Evolutionary conservation across 2,888 invertebrate species (phyloP).

Genomic region (Troides aeacus): DNA sequence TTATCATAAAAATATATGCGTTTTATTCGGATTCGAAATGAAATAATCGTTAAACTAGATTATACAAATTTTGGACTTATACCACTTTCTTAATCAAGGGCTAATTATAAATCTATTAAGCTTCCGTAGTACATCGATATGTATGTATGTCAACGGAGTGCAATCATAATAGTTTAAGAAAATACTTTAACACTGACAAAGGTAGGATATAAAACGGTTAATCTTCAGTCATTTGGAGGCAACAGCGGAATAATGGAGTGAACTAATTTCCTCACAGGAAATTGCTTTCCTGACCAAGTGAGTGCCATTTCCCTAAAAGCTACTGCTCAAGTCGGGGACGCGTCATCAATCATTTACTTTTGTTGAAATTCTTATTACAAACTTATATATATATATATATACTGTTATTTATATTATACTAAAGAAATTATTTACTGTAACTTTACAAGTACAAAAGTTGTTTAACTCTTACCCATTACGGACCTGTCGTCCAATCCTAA

Average conservation of each 20-base stretch:
- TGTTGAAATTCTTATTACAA: conserved; percentile 16
- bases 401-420: neutral
- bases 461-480: neutral
- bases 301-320: conserved; percentile 61
- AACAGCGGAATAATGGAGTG: conserved; percentile 45
- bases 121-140: neutral
- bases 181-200: conserved; percentile 10
- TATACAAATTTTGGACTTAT: too few species aligned
- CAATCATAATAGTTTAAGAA: conserved; percentile 4
- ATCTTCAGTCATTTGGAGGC: conserved; percentile 34
- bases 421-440: neutral
- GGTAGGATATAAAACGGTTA: conserved; percentile 20
- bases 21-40: neutral
- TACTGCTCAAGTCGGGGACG: conserved; percentile 51
- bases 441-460: neutral
- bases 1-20: too few species aligned
- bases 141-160: neutral
- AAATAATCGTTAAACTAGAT: too few species aligned
- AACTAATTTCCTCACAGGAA: conserved; percentile 74
- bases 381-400: neutral
- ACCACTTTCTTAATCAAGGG: too few species aligned
- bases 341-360: conserved; percentile 53
- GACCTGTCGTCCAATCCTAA: neutral
- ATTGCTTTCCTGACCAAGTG: conserved; percentile 59
- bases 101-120: too few species aligned